A percentile compares a stretch with the other conserved stretches of the same genome.
These are phyloP conservation scores for Drosophila lacicola DNA, from an alignment of 2,888 invertebrate genomes.

Conservation along the genomic window DNA sequence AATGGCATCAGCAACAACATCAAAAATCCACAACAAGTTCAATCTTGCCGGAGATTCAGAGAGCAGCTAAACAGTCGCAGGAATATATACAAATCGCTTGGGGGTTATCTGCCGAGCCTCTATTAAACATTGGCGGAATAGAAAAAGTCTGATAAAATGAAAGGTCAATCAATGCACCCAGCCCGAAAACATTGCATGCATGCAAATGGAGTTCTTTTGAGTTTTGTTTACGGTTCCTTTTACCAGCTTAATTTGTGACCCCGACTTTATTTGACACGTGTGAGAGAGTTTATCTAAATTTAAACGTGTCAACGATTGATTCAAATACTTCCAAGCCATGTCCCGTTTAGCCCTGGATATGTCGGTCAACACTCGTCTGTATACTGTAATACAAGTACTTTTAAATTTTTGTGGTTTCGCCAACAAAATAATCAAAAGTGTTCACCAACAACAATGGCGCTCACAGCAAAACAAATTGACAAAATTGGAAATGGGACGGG, in stretches of 20 bases:
- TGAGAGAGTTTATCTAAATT: conserved; percentile 5
- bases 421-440: conserved; percentile 60
- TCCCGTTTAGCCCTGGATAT: conserved; percentile 4
- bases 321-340: conserved; percentile 12
- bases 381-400: conserved; percentile 46
- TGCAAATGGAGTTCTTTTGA: no score
- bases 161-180: not conserved
- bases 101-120: not conserved
- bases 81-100: not conserved
- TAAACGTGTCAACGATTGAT: conserved; percentile 22
- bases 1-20: conserved; percentile 7
- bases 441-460: conserved; percentile 10
- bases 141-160: not conserved
- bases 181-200: conserved; percentile 1
- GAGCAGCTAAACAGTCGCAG: conserved; percentile 13
- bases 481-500: conserved; percentile 28
- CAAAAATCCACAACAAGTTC: conserved; percentile 10
- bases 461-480: conserved; percentile 2
- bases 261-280: not conserved
- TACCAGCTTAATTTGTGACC: conserved; percentile 5
- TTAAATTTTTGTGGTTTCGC: conserved; percentile 36
- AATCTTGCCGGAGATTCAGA: conserved; percentile 17
- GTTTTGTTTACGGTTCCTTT: not conserved
- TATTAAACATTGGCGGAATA: not conserved
- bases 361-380: conserved; percentile 41